Conservation (phyloP, 2,113 vertebrate species). For the Recurvirostra avosetta region DNA sequence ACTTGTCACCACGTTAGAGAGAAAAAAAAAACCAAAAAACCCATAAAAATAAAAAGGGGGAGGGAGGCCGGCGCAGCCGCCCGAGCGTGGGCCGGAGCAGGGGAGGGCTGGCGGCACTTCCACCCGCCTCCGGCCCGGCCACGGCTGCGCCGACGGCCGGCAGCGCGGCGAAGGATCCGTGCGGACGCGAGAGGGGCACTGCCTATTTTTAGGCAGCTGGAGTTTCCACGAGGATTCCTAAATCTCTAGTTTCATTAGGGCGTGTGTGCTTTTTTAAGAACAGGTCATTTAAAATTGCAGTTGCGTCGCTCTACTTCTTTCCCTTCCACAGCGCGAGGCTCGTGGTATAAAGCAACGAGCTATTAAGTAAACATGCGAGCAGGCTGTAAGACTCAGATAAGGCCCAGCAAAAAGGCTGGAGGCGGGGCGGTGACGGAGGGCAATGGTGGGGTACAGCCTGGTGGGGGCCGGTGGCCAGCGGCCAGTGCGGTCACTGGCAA, state of each 20-base stretch:
- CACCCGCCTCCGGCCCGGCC: background rate
- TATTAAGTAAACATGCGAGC: background rate
- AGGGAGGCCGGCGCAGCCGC: background rate
- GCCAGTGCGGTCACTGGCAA: too few species aligned
- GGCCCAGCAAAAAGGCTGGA: background rate
- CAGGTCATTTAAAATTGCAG: conserved; percentile 45
- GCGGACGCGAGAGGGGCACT: background rate
- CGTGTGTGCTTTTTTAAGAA: conserved; percentile 53
- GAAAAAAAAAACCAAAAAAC: background rate
- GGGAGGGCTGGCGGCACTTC: background rate
- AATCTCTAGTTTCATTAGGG: conserved; percentile 63
- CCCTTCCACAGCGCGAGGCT: background rate
- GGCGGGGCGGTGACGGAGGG: fast-evolving
- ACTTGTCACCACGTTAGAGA: background rate
- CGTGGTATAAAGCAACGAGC: background rate
- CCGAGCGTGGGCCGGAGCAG: background rate
- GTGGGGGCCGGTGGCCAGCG: background rate
- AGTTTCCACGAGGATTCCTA: conserved; percentile 62
- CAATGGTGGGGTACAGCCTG: background rate
- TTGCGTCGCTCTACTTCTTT: background rate
- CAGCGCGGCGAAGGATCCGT: background rate
- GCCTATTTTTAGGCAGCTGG: conserved; percentile 57
- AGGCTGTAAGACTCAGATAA: fast-evolving
- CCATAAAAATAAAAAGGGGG: background rate
- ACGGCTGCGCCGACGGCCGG: background rate